These are phyloP conservation scores for Rhynchonema sp. DNA, from an alignment of 2,888 invertebrate genomes.

Conservation along the genomic window DNA sequence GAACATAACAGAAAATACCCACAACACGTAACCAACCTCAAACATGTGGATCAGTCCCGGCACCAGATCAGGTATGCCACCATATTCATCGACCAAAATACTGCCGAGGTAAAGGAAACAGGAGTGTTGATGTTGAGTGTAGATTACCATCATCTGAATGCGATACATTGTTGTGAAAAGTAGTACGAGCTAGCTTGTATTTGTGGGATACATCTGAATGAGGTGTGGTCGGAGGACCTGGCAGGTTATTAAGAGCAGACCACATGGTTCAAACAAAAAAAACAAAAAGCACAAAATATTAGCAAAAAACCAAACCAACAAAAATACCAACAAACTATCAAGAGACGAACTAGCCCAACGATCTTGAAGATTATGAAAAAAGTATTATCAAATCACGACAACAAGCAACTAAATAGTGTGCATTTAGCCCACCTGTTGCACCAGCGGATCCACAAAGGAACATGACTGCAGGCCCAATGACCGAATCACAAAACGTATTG, in stretches of 20 bases:
- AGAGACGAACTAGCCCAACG: neutral
- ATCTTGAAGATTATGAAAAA: constrained; percentile 1
- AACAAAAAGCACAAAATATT: too few relatives aligned
- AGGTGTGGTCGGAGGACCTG: too few relatives aligned
- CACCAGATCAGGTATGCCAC: constrained; percentile 43
- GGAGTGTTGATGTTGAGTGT: constrained; percentile 52
- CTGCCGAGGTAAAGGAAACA: constrained; percentile 71
- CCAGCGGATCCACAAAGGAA: constrained; percentile 56
- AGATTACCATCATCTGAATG: constrained; percentile 52
- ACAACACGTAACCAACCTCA: too few relatives aligned
- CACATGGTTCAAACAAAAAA: too few relatives aligned
- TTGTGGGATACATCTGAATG: too few relatives aligned
- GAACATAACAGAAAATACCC: too few relatives aligned
- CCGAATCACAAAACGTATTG: constrained; percentile 61
- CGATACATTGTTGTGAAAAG: too few relatives aligned
- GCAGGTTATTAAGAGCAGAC: too few relatives aligned
- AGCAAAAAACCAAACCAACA: too few relatives aligned
- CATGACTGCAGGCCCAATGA: constrained; percentile 58
- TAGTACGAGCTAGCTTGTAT: too few relatives aligned
- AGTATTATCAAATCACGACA: neutral
- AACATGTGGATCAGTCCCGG: constrained; percentile 63
- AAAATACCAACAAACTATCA: neutral
- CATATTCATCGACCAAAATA: constrained; percentile 74
- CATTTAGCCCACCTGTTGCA: constrained; percentile 45
- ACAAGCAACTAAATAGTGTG: neutral